Conservation (phyloP, 2,113 vertebrate species). For the Microtus pennsylvanicus region DNA sequence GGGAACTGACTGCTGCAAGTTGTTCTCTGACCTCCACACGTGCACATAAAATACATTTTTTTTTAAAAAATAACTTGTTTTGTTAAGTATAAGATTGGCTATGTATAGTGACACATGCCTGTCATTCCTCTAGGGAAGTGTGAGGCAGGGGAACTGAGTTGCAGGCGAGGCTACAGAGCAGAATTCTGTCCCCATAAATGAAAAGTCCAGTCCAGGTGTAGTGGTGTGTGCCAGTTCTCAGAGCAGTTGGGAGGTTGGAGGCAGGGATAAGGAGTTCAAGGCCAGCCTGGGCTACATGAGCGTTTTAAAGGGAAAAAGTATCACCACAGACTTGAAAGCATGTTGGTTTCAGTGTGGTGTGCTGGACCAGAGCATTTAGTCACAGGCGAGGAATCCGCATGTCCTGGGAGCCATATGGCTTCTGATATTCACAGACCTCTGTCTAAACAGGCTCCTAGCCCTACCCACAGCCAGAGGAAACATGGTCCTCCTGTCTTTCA, state of each 20-base stretch:
- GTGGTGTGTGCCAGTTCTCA: not conserved
- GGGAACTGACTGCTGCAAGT: not conserved
- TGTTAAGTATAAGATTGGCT: too few species aligned
- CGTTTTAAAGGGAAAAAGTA: not conserved
- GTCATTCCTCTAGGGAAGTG: not conserved
- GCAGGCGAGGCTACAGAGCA: not conserved
- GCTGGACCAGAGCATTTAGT: not conserved
- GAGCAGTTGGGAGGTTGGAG: not conserved
- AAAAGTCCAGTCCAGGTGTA: not conserved
- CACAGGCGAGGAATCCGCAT: not conserved
- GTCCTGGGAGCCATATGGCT: too few species aligned
- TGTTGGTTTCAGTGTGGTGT: not conserved
- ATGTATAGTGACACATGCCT: not conserved
- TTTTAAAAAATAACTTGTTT: not conserved
- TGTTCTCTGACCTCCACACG: not conserved
- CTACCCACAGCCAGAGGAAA: not conserved
- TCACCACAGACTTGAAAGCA: not conserved
- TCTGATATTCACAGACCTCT: not conserved
- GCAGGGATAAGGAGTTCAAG: not conserved
- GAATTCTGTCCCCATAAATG: not conserved
- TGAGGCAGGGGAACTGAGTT: not conserved
- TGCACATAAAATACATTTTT: not conserved
- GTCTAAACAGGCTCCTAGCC: not conserved
- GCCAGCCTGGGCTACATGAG: not conserved
- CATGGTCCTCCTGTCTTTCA: not conserved